Base-by-base conservation (phyloP, 2,113 vertebrate genomes). In the Calypte anna region DNA sequence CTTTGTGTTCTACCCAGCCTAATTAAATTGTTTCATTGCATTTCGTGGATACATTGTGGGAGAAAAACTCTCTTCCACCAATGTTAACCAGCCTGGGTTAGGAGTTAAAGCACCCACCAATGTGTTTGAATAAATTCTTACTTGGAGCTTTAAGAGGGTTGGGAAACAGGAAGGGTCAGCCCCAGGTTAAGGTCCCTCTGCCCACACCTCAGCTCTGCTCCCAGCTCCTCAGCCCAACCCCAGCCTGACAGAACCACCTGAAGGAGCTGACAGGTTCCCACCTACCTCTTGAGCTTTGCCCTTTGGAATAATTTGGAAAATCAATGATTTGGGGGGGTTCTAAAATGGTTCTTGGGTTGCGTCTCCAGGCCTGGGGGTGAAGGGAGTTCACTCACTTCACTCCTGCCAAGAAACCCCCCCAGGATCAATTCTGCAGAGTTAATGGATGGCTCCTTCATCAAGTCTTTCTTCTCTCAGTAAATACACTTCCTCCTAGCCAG, bases 1-100 rank as follows among this genome's bases (percentile, higher is more conserved):
- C 86, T 93, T 82, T 96, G 82, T 96, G 82, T 31, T 90, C n/a
- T 55, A 22, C 84, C 67, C 86, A 82, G 82, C n/a, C 88, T 86
- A 93, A 97, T 95, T 86, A 94, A 96, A 48, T 68, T 73, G 59
- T 62, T 95, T 87, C 59, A 95, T 96, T 92, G 84, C 69, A 82
- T 95, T 89, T 86, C 5, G 67, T 91, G 51, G 61, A 50, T 75
- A 6, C 4, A n/a, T 38, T 87, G 91, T 82, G 76, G 77, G 54
- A 90, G 80, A 70, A 61, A 38, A 88, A 59, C 90, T 86, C 77
- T 43, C 84, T 22, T 66, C 88, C 94, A 94, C 57, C 86, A 76
- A 70, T 57, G 68, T 27, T 88, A 94, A 86, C 5, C 5, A 95
- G 93, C 69, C 53, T 40, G 67, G 58, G 77, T 69, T 78, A 89